phyloP scores from a whole-genome alignment of 2,113 vertebrate species.

The Varanus salvator region DNA sequence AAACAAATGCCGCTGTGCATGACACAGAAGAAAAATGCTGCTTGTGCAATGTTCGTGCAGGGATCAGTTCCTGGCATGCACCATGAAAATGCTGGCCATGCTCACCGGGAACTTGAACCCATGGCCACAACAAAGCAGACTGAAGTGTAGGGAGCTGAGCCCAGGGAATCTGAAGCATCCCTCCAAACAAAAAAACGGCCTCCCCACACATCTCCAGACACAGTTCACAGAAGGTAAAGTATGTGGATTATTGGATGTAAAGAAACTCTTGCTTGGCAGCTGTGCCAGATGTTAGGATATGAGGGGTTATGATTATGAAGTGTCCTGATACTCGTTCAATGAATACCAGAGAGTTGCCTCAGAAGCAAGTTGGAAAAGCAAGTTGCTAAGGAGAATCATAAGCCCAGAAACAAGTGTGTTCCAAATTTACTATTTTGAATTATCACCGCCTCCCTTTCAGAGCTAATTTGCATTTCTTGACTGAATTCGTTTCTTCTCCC shows the following conservation, averaged over 20 bases:
- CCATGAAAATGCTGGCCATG: no score
- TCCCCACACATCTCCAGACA: background rate
- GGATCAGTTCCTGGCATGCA: no score
- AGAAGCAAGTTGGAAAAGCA: background rate
- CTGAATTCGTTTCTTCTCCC: slow-evolving; percentile 8
- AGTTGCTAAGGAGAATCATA: background rate
- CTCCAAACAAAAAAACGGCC: no score
- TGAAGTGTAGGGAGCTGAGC: no score
- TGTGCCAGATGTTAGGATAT: background rate
- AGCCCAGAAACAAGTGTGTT: background rate
- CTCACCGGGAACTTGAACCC: no score
- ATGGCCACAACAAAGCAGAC: no score
- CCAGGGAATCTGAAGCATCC: no score
- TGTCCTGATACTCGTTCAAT: no score
- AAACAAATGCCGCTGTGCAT: no score
- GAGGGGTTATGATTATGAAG: background rate
- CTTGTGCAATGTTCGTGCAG: no score
- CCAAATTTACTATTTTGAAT: background rate
- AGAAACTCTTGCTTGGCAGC: background rate
- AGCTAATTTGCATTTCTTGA: background rate
- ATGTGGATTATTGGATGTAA: background rate
- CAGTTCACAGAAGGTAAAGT: background rate
- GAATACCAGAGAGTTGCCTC: no score
- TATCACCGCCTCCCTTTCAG: background rate
- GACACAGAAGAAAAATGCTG: no score